Evolutionary conservation across 1,140 invertebrate genomes (phyloP).

Genomic region (Helicoverpa armigera): DNA sequence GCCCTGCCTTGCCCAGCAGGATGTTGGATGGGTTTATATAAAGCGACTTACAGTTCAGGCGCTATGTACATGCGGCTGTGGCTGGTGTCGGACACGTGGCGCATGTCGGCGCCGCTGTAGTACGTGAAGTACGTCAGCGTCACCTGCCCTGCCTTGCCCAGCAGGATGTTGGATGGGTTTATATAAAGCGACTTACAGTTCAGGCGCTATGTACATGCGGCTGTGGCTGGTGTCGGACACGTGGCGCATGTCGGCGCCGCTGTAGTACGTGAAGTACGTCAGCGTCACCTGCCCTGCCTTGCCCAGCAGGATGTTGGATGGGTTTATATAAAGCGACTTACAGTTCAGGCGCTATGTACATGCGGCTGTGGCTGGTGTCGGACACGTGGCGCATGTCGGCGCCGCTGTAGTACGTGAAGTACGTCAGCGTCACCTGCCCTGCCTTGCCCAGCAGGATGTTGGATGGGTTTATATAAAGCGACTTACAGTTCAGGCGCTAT

Average conservation of each 20-base stretch:
- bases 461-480: conserved; percentile 87
- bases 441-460: conserved; percentile 91
- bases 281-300: conserved; percentile 90
- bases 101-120: conserved; percentile 61
- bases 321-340: conserved; percentile 81
- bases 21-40: conserved; percentile 90
- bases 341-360: conserved; percentile 91
- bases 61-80: conserved; percentile 87
- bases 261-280: conserved; percentile 87
- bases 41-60: conserved; percentile 86
- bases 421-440: conserved; percentile 90
- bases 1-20: conserved; percentile 90
- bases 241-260: conserved; percentile 57
- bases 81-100: conserved; percentile 4
- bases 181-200: conserved; percentile 81
- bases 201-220: conserved; percentile 90
- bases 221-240: neutral
- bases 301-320: conserved; percentile 91
- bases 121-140: conserved; percentile 88
- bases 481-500: conserved; percentile 89
- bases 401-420: conserved; percentile 77
- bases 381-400: conserved; percentile 53
- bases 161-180: conserved; percentile 90
- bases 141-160: conserved; percentile 90
- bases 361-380: conserved; percentile 56